These are phyloP conservation scores for Cladorhizidae sp. DNA, from an alignment of 37 sponge, comb jelly and placozoan genomes.

Conservation along the genomic window DNA sequence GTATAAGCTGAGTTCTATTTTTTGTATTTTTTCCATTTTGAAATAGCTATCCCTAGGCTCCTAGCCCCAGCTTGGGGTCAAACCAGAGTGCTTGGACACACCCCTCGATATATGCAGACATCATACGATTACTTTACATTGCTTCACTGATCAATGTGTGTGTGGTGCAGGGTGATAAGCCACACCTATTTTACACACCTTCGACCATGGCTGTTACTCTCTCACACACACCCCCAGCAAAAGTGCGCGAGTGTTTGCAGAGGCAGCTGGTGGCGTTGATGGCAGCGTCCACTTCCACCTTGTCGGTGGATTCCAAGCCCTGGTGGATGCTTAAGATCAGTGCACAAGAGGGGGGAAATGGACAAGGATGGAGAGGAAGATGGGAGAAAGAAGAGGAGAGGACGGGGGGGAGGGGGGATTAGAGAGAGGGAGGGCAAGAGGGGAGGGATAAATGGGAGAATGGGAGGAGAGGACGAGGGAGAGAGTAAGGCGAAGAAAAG, in stretches of 20 bases:
- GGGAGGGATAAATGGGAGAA: not conserved
- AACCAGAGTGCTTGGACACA: too few species aligned
- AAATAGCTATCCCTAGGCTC: too few species aligned
- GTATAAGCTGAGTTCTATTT: too few species aligned
- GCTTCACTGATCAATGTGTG: too few species aligned
- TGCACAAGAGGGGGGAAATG: not conserved
- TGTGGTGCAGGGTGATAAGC: too few species aligned
- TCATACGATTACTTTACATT: too few species aligned
- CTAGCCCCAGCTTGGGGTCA: too few species aligned
- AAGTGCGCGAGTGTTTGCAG: constrained; percentile 72
- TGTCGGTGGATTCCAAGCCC: constrained; percentile 80
- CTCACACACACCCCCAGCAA: constrained; percentile 84
- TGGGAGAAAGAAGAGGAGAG: not conserved
- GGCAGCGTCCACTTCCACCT: constrained; percentile 85
- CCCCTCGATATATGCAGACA: too few species aligned
- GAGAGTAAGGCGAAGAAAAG: not conserved
- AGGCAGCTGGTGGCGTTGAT: constrained; percentile 80
- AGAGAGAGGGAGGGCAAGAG: not conserved
- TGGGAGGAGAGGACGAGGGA: not conserved
- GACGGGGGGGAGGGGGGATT: not conserved
- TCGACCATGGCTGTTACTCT: constrained; percentile 86
- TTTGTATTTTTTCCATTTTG: too few species aligned
- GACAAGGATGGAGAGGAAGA: not conserved
- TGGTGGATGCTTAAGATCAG: constrained; percentile 60
- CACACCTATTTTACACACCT: too few species aligned